Percentiles rank a stretch among this genome's conserved stretches.
phyloP scores from a whole-genome alignment of 1,140 invertebrate species.

The Leptonema lineaticorne region DNA sequence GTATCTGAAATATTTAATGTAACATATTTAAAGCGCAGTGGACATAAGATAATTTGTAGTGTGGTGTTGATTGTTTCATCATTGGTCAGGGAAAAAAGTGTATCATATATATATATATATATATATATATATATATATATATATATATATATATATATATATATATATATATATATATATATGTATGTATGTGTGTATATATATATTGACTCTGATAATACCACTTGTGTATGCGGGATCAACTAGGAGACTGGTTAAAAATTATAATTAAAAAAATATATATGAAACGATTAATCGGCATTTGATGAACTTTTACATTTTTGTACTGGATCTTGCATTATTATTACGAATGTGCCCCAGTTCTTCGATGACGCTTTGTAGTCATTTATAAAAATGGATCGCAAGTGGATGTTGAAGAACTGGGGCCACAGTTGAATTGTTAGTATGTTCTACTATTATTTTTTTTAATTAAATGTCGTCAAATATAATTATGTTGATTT shows the following conservation, averaged over 20 bases:
- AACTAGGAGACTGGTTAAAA: constrained; percentile 16
- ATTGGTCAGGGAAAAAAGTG: neutral
- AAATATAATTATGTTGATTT: constrained; percentile 17
- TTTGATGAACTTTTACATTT: constrained; percentile 37
- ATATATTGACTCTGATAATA: neutral
- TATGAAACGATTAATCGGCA: neutral
- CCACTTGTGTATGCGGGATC: constrained; percentile 28
- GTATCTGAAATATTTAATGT: too few relatives aligned
- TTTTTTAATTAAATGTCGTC: constrained; percentile 14
- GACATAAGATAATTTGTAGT: too few relatives aligned
- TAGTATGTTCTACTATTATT: constrained; percentile 36
- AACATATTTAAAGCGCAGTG: too few relatives aligned
- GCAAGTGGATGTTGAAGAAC: constrained; percentile 5
- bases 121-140: too few relatives aligned
- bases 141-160: too few relatives aligned
- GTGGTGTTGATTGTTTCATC: neutral
- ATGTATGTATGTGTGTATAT: too few relatives aligned
- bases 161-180: too few relatives aligned
- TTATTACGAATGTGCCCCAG: constrained; percentile 33
- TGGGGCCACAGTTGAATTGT: constrained; percentile 36
- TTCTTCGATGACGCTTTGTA: constrained; percentile 11
- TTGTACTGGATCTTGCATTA: constrained; percentile 36
- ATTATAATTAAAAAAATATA: neutral
- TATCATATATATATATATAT: too few relatives aligned
- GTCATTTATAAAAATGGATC: too few relatives aligned